Evolutionary conservation across 2,797 vertebrate genomes (phyloP).

Genomic region (Rhodeus uyekii): DNA sequence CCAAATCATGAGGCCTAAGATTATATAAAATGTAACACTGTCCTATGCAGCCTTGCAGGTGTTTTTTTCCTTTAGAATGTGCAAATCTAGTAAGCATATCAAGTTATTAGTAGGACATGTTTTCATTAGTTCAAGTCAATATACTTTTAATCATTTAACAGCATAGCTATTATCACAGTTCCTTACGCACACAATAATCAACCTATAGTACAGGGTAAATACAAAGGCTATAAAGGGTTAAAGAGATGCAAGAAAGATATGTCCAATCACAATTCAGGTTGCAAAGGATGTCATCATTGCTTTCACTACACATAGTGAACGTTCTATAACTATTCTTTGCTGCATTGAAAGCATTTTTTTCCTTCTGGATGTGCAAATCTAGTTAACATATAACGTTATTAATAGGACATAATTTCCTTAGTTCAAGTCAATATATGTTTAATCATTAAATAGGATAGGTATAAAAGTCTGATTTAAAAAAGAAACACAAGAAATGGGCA

Average conservation of each 20-base stretch:
- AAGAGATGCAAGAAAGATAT: background rate
- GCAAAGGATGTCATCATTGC: background rate
- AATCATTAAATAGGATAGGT: constrained; percentile 40
- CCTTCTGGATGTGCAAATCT: background rate
- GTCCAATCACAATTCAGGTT: background rate
- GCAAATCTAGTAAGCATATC: background rate
- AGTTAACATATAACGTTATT: background rate
- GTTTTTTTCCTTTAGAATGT: background rate
- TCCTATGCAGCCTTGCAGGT: background rate
- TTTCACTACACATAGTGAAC: background rate
- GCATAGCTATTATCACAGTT: background rate
- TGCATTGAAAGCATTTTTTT: background rate
- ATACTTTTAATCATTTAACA: constrained; percentile 19
- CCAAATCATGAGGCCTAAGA: background rate
- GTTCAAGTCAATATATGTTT: background rate
- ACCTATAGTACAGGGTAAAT: background rate
- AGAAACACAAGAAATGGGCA: background rate
- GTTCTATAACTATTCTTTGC: background rate
- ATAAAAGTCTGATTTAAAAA: too few relatives aligned
- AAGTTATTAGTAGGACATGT: background rate
- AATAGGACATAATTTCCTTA: background rate
- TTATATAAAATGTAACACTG: background rate
- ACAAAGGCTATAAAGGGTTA: background rate
- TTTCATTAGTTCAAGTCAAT: background rate
- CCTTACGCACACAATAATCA: background rate